Base-by-base conservation (phyloP, 2,797 vertebrate species). In the Cheirogaleus major region DNA sequence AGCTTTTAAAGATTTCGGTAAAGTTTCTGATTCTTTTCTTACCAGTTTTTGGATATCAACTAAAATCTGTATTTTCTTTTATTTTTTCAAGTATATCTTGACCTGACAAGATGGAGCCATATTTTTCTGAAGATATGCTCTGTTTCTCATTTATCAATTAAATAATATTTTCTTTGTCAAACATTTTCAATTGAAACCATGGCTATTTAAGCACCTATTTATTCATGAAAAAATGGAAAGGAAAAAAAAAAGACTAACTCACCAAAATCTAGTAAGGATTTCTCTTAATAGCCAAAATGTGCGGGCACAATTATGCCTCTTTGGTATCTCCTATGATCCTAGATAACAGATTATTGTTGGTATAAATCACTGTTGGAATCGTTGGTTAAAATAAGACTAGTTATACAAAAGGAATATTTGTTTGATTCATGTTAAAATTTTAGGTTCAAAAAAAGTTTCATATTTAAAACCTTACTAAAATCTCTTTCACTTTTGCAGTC, bases 131-230 rank as follows among this genome's bases (percentile, higher is more conserved):
- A 84, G 20, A 91, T 87, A 78, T 57, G 1, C 45, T 48, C 48
- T 97, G 9, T 72, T 89, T 93, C 73, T 73, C 57, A 91, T 63
- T 90, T 82, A 84, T 79, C 12, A 65, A 43, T 88, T 95, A 95
- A 89, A 63, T 72, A 81, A 78, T 79, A 89, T 96, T 30, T 43
- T 92, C 7, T 82, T 88, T 82, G n/a, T 91, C 13, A 59, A 89
- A 85, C 7, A 88, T 87, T 97, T 95, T 91, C 80, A 22, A n/a
- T 78, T 89, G 65, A 97, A 93, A 72, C 50, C 38, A 57, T 87
- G 13, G 52, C n/a, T 57, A 22, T 85, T 96, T 75, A 70, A 92
- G 14, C 20, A 80, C 45, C n/a, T n/a, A n/a, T n/a, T 95, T 95
- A 59, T 90, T 76, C 50, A 79, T 48, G 23, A 79, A 25, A 91